These are phyloP conservation scores for Ephydatia muelleri DNA, from an alignment of 37 sponge, comb jelly and placozoan species.

Conservation along the genomic window DNA sequence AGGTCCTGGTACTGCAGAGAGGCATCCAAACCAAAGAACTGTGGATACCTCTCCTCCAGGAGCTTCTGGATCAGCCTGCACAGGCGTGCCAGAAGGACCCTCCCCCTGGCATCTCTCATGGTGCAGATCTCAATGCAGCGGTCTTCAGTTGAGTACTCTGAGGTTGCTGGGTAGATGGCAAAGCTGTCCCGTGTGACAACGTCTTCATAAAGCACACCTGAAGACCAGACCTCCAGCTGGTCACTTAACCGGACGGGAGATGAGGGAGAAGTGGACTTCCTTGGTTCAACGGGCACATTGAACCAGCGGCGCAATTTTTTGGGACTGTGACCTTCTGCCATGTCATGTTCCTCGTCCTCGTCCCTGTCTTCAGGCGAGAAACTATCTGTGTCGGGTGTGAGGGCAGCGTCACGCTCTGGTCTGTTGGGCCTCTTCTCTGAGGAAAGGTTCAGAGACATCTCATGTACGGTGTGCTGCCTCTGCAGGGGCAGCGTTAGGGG, in stretches of 20 bases:
- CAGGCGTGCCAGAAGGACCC: conserved; percentile 59
- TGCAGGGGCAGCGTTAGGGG: not conserved
- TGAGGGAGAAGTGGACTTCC: not conserved
- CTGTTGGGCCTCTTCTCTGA: not conserved
- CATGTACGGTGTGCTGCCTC: not conserved
- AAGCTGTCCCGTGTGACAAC: conserved; percentile 12
- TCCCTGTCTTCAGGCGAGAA: not conserved
- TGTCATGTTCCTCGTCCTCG: not conserved
- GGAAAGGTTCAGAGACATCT: not conserved
- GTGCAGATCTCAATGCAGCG: conserved; percentile 72
- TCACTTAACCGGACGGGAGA: not conserved
- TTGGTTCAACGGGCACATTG: not conserved
- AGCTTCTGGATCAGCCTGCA: conserved; percentile 56
- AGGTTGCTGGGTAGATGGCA: conserved; percentile 28
- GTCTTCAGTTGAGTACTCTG: conserved; percentile 68
- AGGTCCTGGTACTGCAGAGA: conserved; percentile 53
- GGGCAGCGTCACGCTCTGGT: not conserved
- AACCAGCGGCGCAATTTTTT: not conserved
- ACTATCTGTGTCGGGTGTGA: not conserved
- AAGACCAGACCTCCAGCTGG: conserved; percentile 25
- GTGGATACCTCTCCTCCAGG: conserved; percentile 73
- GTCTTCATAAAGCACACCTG: conserved; percentile 40
- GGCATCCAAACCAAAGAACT: conserved; percentile 49
- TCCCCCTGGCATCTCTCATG: conserved; percentile 29
- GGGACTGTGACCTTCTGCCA: not conserved